phyloP scores from a whole-genome alignment of 35 echinoderm and acorn worm species.

The Lytechinus variegatus region DNA sequence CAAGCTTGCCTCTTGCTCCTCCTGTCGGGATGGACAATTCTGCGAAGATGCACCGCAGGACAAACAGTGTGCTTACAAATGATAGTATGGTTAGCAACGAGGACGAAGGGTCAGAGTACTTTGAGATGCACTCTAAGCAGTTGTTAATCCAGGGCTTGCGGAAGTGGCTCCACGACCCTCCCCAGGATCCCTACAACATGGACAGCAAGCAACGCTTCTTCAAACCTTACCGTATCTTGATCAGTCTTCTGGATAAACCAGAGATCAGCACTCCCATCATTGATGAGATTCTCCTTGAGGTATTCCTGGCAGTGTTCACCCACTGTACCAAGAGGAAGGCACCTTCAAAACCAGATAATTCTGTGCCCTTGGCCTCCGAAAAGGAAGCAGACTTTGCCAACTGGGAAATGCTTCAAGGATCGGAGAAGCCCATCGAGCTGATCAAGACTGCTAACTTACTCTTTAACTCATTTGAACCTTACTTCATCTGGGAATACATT shows the following conservation, averaged over 20 bases:
- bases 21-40: background rate
- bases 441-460: slow-evolving; percentile 97
- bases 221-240: slow-evolving; percentile 88
- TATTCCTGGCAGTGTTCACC: slow-evolving; percentile 89
- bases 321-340: slow-evolving; percentile 65
- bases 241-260: slow-evolving; percentile 97
- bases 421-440: slow-evolving; percentile 67
- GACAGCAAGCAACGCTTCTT: slow-evolving; percentile 70
- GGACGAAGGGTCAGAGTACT: slow-evolving; percentile 74
- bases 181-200: slow-evolving; percentile 48
- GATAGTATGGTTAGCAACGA: slow-evolving; percentile 78
- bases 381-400: background rate
- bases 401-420: slow-evolving; percentile 50
- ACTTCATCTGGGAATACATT: slow-evolving; percentile 98
- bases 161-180: slow-evolving; percentile 77
- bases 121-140: slow-evolving; percentile 85
- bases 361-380: background rate
- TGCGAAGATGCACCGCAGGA: slow-evolving; percentile 26
- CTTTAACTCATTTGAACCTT: slow-evolving; percentile 91
- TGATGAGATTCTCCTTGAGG: slow-evolving; percentile 93
- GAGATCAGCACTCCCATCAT: slow-evolving; percentile 84
- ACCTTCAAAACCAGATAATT: slow-evolving; percentile 32
- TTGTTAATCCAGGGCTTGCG: slow-evolving; percentile 82
- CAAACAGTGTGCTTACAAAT: slow-evolving; percentile 76
- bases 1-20: background rate